Evolutionary conservation across 2,113 vertebrate species (phyloP), one percentile per base, ranked within the genome.

Genomic region (Scortum barcoo): DNA sequence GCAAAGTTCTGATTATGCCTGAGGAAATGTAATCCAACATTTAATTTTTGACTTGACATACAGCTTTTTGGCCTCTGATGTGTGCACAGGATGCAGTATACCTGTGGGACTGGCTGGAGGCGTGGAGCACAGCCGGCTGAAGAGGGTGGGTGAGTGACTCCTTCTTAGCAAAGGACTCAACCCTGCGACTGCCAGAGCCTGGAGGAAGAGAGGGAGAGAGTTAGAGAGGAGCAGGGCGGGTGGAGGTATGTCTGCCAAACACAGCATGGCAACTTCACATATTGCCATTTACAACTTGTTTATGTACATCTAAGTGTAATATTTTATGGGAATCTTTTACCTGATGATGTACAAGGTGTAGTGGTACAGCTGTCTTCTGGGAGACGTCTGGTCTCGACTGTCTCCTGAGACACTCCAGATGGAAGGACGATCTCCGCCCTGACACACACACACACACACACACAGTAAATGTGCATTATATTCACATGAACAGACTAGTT

Each of bases 261-360:
- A 62, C 57, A 53, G 38, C 19, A 72, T 7, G 3, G 65, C 28
- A 33, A 40, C 19, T 20, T 63, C 40, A 66, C 4, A 24, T 30
- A 0, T 9, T 33, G 24, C 33, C 33, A 61, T 70, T 54, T 71
- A 51, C 22, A 74, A 62, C 56, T 36, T 72, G n/a, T 38, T 51
- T 48, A 51, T 24, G 42, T 73, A 30, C 24, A 24, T 33, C 24
- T 62, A 42, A 61, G 51, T 79, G 60, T 36, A 20, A 48, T 19
- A 26, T 56, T 38, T 33, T 48, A 14, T 16, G 17, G 24, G 26
- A 33, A 19, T 78, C 46, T 46, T 57, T 74, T 92, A 99, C 98
- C 97, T 99, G 98, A 90, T 98, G 98, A 92, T 98, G 98, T 80
- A 98, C 97, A 83, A 99, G 96, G 82, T 98, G 97, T 80, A 98